Evolutionary conservation across 1,140 invertebrate genomes (phyloP).

Genomic region (Alviniconcha marisindica): DNA sequence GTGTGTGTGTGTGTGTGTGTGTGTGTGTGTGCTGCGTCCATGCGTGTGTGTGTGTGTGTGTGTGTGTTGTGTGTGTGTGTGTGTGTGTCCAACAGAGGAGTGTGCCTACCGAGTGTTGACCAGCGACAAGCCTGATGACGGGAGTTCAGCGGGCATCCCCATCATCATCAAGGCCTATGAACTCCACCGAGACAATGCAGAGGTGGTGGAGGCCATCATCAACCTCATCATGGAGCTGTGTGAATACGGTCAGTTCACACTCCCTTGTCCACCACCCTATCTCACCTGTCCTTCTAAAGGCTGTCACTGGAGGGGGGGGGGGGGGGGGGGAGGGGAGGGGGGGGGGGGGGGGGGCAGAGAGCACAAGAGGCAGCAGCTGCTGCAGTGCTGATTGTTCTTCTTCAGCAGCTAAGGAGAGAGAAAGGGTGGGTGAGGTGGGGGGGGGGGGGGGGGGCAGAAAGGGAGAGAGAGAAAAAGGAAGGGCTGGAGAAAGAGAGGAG

Average conservation of each 20-base stretch:
- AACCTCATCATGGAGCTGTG: constrained; percentile 70
- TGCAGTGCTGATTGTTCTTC: background rate
- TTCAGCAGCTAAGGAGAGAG: no score
- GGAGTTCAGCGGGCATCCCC: constrained; percentile 64
- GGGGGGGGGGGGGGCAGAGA: background rate
- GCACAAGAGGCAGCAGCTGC: background rate
- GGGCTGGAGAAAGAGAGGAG: no score
- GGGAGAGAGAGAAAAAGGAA: no score
- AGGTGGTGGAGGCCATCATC: constrained; percentile 73
- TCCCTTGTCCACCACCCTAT: no score
- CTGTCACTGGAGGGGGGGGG: no score
- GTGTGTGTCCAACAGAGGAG: constrained; percentile 69
- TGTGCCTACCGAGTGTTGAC: constrained; percentile 71
- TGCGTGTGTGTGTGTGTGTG: no score
- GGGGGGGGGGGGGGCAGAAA: no score
- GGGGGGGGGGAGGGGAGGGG: background rate
- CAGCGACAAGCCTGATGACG: constrained; percentile 56
- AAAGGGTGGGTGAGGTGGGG: no score
- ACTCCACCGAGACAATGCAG: constrained; percentile 73
- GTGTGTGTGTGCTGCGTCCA: no score
- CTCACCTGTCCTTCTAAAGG: no score
- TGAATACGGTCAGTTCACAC: constrained; percentile 67
- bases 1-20: no score
- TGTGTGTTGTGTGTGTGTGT: no score
- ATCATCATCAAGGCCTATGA: constrained; percentile 68